These are phyloP conservation scores for Orgyia antiqua DNA, from an alignment of 2,888 invertebrate genomes.

Conservation along the genomic window DNA sequence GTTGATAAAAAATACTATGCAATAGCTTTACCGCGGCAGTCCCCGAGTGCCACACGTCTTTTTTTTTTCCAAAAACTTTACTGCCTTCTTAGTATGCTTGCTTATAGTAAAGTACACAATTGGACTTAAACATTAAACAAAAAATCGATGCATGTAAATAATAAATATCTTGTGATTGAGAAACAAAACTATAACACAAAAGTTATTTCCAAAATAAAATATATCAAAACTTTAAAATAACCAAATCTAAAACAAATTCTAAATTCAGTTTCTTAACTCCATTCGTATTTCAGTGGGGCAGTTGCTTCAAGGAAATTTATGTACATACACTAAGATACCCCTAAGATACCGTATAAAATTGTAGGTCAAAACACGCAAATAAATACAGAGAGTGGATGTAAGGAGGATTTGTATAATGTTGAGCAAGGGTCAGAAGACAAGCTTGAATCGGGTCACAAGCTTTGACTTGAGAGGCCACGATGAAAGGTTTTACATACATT, in stretches of 20 bases:
- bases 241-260: constrained; percentile 18
- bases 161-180: no score
- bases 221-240: constrained; percentile 4
- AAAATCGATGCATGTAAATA: no score
- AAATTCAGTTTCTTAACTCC: constrained; percentile 23
- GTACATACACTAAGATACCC: constrained; percentile 34
- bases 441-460: constrained; percentile 37
- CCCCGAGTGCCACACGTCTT: no score
- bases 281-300: constrained; percentile 20
- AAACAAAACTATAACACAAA: no score
- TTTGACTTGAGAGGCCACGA: constrained; percentile 36
- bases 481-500: constrained; percentile 50
- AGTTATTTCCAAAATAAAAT: not conserved
- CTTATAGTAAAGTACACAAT: no score
- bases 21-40: no score
- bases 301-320: constrained; percentile 31
- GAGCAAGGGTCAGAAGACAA: constrained; percentile 41
- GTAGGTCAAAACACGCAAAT: constrained; percentile 46
- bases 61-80: no score
- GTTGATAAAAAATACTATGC: no score
- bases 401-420: constrained; percentile 48
- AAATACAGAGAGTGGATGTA: constrained; percentile 42
- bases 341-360: constrained; percentile 36
- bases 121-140: no score
- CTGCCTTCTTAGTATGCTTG: no score